Conservation (phyloP, 1,140 invertebrate genomes). For the Sipha flava region DNA sequence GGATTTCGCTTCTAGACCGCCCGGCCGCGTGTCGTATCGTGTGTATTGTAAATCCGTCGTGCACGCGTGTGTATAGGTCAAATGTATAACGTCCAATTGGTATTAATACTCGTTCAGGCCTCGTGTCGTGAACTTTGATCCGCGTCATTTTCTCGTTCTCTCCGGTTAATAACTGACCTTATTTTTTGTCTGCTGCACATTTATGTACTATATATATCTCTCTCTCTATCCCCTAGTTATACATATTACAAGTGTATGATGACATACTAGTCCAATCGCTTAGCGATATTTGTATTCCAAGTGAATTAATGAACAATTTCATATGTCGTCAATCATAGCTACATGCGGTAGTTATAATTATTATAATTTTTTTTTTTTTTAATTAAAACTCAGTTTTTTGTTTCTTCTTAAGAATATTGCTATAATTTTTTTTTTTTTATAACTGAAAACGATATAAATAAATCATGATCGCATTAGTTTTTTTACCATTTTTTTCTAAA, state of each 20-base stretch:
- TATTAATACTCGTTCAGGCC: neutral
- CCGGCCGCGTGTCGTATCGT: too few relatives aligned
- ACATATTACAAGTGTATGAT: neutral
- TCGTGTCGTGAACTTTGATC: slow-evolving; percentile 9
- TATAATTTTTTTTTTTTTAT: neutral
- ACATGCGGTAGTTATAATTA: neutral
- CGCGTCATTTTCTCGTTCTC: neutral
- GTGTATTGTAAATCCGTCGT: neutral
- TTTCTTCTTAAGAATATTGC: neutral
- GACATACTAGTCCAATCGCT: neutral
- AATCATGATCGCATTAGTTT: neutral
- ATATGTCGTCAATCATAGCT: too few relatives aligned
- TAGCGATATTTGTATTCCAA: neutral
- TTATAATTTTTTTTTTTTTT: neutral
- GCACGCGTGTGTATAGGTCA: neutral
- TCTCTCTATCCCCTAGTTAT: neutral
- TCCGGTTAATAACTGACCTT: neutral
- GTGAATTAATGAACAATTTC: too few relatives aligned
- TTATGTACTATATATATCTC: neutral
- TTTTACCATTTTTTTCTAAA: neutral
- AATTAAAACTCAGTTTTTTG: neutral
- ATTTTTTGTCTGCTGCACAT: neutral
- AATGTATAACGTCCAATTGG: neutral
- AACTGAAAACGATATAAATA: neutral
- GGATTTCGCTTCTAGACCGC: too few relatives aligned